These are phyloP conservation scores for Pteropus rufus DNA, from an alignment of 2,797 vertebrate species.

Conservation along the genomic window DNA sequence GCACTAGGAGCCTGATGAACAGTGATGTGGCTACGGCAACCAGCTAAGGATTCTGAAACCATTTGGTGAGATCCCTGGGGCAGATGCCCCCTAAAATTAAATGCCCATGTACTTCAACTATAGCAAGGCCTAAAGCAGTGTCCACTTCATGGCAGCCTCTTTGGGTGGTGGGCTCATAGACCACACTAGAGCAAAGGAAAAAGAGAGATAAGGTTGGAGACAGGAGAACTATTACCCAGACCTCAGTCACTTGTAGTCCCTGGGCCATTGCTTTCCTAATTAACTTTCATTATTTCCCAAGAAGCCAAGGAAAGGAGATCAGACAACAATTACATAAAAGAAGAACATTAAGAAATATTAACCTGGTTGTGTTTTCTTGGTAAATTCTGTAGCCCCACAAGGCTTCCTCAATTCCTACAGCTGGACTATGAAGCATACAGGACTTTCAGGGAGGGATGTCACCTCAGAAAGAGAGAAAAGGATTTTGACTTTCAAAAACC, in stretches of 20 bases:
- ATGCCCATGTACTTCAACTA: neutral
- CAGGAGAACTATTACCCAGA: neutral
- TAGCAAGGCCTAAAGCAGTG: neutral
- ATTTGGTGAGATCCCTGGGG: neutral
- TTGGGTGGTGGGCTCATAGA: neutral
- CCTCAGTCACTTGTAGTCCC: neutral
- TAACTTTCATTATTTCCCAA: neutral
- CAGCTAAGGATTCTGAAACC: neutral
- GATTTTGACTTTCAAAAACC: neutral
- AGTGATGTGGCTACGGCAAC: neutral
- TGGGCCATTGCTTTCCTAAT: neutral
- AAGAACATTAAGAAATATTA: neutral
- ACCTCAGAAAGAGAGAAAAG: neutral
- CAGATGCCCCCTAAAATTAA: neutral
- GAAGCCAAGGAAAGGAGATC: neutral
- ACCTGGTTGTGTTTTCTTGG: neutral
- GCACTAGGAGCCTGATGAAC: neutral
- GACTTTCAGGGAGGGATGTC: neutral
- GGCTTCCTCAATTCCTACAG: neutral
- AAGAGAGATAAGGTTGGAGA: neutral
- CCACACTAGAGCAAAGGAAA: neutral
- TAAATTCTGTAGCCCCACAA: neutral
- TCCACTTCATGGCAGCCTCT: neutral
- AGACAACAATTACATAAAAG: neutral
- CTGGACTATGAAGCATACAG: neutral